Conservation (phyloP, 2,113 vertebrate genomes). For the Turnix velox region DNA sequence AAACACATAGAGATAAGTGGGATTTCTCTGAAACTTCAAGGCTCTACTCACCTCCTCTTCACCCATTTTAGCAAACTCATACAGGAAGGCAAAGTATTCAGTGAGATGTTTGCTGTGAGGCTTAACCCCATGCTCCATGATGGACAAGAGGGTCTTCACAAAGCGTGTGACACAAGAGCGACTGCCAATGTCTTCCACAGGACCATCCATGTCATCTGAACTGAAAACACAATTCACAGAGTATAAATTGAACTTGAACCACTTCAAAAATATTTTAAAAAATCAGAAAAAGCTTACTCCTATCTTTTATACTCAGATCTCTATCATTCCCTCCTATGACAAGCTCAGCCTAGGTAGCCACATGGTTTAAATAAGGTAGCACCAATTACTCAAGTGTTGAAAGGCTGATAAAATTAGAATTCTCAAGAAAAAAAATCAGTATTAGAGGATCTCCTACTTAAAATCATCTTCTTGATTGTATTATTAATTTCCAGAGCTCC, state of each 20-base stretch:
- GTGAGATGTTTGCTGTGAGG: constrained; percentile 99
- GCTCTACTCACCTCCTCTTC: constrained; percentile 88
- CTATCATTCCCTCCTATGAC: too few species aligned
- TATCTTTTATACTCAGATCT: background rate
- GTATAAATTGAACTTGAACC: background rate
- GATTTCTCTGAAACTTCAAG: background rate
- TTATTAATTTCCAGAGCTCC: background rate
- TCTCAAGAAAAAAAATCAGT: background rate
- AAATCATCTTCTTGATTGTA: background rate
- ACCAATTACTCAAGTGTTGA: fast-evolving
- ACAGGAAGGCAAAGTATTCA: constrained; percentile 97
- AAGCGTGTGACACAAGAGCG: constrained; percentile 97
- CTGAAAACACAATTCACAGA: constrained; percentile 56
- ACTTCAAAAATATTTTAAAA: background rate
- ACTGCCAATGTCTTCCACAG: constrained; percentile 97
- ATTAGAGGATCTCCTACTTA: background rate
- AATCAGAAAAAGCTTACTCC: background rate
- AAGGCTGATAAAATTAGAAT: background rate
- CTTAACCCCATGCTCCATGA: constrained; percentile 99
- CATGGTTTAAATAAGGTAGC: background rate
- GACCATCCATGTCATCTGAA: constrained; percentile 96
- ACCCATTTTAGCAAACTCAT: constrained; percentile 99
- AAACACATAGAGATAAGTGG: too few species aligned
- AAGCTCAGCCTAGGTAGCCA: background rate
- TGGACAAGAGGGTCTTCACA: constrained; percentile 93